phyloP scores from a whole-genome alignment of 2,797 vertebrate genomes.

The Mormyrus proboscirostris region DNA sequence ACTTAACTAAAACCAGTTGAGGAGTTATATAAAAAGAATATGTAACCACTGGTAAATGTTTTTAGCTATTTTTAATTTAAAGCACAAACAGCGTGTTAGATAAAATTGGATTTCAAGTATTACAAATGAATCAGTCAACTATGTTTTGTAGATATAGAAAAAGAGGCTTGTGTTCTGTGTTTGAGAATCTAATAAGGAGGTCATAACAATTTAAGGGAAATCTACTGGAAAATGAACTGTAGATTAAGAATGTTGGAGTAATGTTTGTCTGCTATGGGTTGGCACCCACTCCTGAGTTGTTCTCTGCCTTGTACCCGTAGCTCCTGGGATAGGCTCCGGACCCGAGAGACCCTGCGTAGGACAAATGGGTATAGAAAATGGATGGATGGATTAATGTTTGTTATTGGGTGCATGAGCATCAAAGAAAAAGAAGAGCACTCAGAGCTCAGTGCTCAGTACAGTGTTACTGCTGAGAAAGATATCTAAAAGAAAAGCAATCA shows the following conservation, averaged over 20 bases:
- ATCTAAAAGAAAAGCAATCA: neutral
- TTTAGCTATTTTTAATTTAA: neutral
- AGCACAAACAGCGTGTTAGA: neutral
- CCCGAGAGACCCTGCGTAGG: neutral
- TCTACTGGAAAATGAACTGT: slow-evolving; percentile 7
- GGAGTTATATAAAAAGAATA: neutral
- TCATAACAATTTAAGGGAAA: neutral
- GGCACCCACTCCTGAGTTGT: neutral
- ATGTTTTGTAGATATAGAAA: neutral
- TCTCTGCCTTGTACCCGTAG: neutral
- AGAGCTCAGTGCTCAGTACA: neutral
- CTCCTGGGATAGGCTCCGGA: neutral
- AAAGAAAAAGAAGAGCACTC: neutral
- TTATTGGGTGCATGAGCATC: neutral
- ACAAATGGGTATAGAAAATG: neutral
- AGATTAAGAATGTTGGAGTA: neutral
- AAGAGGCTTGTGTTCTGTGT: neutral
- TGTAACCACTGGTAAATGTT: neutral
- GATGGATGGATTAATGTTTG: neutral
- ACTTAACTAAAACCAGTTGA: neutral
- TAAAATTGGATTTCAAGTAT: neutral
- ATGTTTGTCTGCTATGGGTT: neutral
- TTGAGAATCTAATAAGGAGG: neutral
- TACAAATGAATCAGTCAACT: neutral
- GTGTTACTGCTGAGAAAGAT: neutral